Conservation (phyloP, 1,140 invertebrate genomes). For the Scaptomyza hsui region DNA sequence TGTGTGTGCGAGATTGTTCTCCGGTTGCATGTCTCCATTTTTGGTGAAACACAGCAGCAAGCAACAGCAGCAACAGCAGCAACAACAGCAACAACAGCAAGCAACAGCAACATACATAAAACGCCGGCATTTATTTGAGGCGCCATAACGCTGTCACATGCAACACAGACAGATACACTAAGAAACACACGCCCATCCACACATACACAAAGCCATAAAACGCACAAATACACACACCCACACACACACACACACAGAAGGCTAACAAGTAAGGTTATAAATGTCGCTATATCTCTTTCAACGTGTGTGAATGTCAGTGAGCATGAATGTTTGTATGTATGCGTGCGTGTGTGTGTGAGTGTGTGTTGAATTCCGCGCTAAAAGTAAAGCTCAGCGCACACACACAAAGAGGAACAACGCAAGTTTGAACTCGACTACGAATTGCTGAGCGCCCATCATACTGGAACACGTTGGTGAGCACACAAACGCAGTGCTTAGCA, state of each 20-base stretch:
- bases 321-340: slow-evolving; percentile 1
- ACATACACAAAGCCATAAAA: slow-evolving; percentile 29
- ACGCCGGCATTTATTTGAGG: slow-evolving; percentile 72
- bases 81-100: slow-evolving; percentile 15
- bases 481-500: slow-evolving; percentile 54
- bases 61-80: too few relatives aligned
- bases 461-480: slow-evolving; percentile 53
- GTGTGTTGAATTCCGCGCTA: neutral
- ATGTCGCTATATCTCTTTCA: slow-evolving; percentile 1
- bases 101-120: slow-evolving; percentile 51
- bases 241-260: slow-evolving; percentile 32
- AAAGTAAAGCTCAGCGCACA: neutral
- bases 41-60: neutral
- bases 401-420: slow-evolving; percentile 14
- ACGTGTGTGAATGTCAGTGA: slow-evolving; percentile 1
- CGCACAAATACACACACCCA: slow-evolving; percentile 25
- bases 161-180: slow-evolving; percentile 48
- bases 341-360: slow-evolving; percentile 23
- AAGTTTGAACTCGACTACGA: slow-evolving; percentile 23
- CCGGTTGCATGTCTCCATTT: slow-evolving; percentile 33
- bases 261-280: slow-evolving; percentile 32
- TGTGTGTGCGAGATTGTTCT: neutral
- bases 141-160: slow-evolving; percentile 76
- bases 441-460: slow-evolving; percentile 65
- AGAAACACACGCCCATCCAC: slow-evolving; percentile 26